Percentiles rank a stretch among this genome's conserved stretches.
Conservation (phyloP, 2,888 invertebrate genomes). For the Nebria salina region DNA sequence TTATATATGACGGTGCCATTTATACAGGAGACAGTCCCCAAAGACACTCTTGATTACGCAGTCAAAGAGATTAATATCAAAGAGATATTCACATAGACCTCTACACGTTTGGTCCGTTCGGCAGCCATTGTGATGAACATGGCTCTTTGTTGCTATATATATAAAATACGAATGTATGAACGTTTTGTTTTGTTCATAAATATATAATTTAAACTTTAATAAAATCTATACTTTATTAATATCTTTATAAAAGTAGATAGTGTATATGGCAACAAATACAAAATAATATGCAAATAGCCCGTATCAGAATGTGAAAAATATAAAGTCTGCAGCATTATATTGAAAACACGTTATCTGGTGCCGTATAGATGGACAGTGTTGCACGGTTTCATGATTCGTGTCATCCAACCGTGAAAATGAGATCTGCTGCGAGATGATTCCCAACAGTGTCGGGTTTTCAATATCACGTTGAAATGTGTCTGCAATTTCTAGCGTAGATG, state of each 20-base stretch:
- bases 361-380: background rate
- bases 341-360: constrained; percentile 3
- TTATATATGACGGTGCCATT: constrained; percentile 29
- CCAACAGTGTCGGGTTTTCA: constrained; percentile 21
- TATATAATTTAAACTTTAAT: too few species aligned
- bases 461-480: constrained; percentile 16
- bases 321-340: background rate
- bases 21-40: constrained; percentile 33
- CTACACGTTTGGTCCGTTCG: background rate
- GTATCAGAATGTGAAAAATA: background rate
- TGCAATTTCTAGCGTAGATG: background rate
- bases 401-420: constrained; percentile 34
- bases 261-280: background rate
- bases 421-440: constrained; percentile 32
- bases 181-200: background rate
- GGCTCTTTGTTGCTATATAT: constrained; percentile 22
- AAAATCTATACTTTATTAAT: too few species aligned
- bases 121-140: constrained; percentile 19
- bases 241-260: too few species aligned
- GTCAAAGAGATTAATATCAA: constrained; percentile 47
- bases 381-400: background rate
- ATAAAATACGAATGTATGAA: background rate
- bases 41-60: constrained; percentile 40
- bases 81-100: constrained; percentile 28
- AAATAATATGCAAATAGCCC: background rate